Evolutionary conservation across 2,113 vertebrate genomes (phyloP), one percentile per base, ranked within the genome.

Genomic region (Boleophthalmus pectinirostris): DNA sequence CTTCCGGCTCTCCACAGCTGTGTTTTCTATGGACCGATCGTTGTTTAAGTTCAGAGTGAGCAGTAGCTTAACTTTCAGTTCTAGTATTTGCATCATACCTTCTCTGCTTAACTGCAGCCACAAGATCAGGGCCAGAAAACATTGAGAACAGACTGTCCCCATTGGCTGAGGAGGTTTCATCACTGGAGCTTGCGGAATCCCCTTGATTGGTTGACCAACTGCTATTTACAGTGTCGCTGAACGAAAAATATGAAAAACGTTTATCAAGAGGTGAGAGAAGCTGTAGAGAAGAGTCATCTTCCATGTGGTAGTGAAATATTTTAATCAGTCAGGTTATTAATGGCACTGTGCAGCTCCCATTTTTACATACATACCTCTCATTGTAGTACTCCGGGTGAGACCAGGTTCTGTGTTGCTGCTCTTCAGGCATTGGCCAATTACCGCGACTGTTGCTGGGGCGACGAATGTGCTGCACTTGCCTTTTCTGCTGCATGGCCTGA

Each of bases 131-230:
- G 74, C 98, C 98, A 84, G 97, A 99, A 94, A 99, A 99, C 98
- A 99, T 99, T 91, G 98, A 99, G 92, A 99, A 99, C 80, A 99
- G 90, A 75, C 96, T 98, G 93, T 99, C 97, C 10, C 98, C 97
- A 0, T 99, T 99, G 85, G 96, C 97, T 6, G 97, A 99, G 58
- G 97, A 99, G 0, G 98, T 95, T 91, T 99, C 98, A 0, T 99
- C 97, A 11, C 98, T 99, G 12, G 97, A 99, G 79, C 97, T 98
- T 90, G 98, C 95, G 0, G 98, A 99, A 86, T 99, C 97, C 21
- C 96, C 98, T 93, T 98, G 97, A 91, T 96, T 94, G 80, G 96
- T 96, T 10, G 96, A 95, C 98, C 98, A 99, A 94, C 94, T 94
- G 24, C 92, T 93, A 85, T 94, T 97, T 38, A 97, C 92, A 16